Percentiles rank a stretch among this genome's conserved stretches.
These are phyloP conservation scores for Eilema depressum DNA, from an alignment of 2,888 invertebrate species.

Conservation along the genomic window DNA sequence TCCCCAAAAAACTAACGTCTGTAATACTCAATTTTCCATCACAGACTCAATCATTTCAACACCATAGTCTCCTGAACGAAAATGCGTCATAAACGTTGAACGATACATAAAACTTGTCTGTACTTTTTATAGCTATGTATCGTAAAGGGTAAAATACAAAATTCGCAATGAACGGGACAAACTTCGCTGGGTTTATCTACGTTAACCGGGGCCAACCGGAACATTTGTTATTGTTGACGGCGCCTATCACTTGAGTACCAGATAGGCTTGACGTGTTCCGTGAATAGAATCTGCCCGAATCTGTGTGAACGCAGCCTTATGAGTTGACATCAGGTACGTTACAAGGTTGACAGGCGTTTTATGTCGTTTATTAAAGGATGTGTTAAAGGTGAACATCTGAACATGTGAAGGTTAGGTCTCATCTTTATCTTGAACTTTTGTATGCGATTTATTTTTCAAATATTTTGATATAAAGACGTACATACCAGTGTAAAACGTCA, in stretches of 20 bases:
- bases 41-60: neutral
- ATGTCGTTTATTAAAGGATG: neutral
- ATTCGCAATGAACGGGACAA: constrained; percentile 41
- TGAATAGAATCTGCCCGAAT: constrained; percentile 29
- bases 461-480: neutral
- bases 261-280: constrained; percentile 24
- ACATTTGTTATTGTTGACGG: constrained; percentile 54
- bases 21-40: neutral
- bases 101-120: constrained; percentile 10
- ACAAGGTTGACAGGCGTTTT: neutral
- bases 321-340: constrained; percentile 8
- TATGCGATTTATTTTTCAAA: neutral
- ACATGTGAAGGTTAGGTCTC: neutral
- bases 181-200: constrained; percentile 57
- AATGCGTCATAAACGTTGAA: neutral
- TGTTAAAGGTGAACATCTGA: neutral
- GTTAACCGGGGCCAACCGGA: constrained; percentile 39
- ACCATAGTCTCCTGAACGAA: neutral
- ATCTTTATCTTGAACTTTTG: neutral
- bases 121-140: neutral
- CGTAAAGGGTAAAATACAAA: constrained; percentile 39
- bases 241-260: constrained; percentile 30
- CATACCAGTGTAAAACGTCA: too few relatives aligned
- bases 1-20: neutral
- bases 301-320: constrained; percentile 27